A percentile compares a stretch with the other conserved stretches of the same genome.
Conservation (phyloP, 2,888 invertebrate species). For the Parelbella ahira region DNA sequence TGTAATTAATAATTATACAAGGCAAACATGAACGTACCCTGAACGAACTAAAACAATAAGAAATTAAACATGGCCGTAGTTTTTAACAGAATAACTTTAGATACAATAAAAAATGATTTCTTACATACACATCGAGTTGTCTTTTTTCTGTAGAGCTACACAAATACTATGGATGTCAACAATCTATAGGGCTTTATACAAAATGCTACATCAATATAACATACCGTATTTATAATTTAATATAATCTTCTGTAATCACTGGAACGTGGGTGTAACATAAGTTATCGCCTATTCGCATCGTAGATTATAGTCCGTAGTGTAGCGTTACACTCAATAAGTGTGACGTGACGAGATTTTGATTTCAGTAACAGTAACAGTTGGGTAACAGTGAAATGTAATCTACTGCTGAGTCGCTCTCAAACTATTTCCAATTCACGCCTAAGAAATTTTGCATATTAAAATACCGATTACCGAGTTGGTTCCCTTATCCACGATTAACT, state of each 20-base stretch:
- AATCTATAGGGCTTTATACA: no score
- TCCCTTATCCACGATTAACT: conserved; percentile 1
- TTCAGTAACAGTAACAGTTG: conserved; percentile 26
- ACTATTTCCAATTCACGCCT: conserved; percentile 17
- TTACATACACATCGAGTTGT: no score
- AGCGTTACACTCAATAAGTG: conserved; percentile 31
- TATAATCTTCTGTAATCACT: not conserved
- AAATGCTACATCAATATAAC: no score
- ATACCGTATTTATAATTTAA: no score
- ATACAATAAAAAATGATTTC: no score
- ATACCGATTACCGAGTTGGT: conserved; percentile 10
- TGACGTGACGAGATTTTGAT: conserved; percentile 35
- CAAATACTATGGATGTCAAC: no score
- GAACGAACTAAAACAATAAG: no score
- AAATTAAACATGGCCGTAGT: no score
- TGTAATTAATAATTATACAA: no score
- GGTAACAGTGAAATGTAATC: conserved; percentile 27
- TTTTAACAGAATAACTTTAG: no score
- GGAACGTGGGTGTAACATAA: conserved; percentile 18
- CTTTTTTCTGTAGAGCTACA: no score
- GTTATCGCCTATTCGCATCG: conserved; percentile 21
- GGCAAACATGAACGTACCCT: no score
- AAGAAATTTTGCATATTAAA: conserved; percentile 16
- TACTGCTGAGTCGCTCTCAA: conserved; percentile 12
- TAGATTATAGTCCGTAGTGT: conserved; percentile 25